Conservation (phyloP, 2,113 vertebrate genomes). For the Crotalus viridis region DNA sequence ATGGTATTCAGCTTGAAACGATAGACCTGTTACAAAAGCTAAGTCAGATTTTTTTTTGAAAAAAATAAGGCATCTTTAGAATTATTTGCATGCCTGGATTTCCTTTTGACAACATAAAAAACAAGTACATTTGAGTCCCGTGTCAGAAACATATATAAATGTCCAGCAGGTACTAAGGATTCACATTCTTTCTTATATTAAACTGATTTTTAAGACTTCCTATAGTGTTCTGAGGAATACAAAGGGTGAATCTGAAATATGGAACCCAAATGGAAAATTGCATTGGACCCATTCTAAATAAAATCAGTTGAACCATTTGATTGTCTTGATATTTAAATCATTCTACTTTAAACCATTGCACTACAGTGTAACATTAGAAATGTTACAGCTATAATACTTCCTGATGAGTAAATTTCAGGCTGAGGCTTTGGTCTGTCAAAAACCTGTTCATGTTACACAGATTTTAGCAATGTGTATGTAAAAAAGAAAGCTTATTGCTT, state of each 20-base stretch:
- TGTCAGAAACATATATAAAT: conserved; percentile 59
- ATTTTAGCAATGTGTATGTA: background rate
- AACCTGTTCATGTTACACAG: background rate
- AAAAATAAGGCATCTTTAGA: conserved; percentile 55
- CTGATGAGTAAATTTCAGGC: background rate
- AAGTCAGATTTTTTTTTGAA: conserved; percentile 48
- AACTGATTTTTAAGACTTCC: conserved; percentile 67
- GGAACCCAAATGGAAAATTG: conserved; percentile 68
- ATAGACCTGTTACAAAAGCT: conserved; percentile 56
- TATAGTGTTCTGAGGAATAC: conserved; percentile 62
- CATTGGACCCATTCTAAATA: conserved; percentile 75
- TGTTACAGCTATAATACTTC: background rate
- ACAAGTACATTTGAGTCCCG: conserved; percentile 62
- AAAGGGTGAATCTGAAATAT: conserved; percentile 61
- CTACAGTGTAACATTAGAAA: conserved; percentile 1
- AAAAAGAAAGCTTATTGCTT: background rate
- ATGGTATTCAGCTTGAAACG: conserved; percentile 47
- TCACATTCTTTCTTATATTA: conserved; percentile 67
- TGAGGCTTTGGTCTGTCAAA: background rate
- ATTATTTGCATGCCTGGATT: conserved; percentile 73
- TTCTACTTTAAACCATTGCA: conserved; percentile 38
- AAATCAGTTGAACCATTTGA: conserved; percentile 71
- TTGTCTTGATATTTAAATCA: conserved; percentile 58
- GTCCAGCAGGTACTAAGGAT: conserved; percentile 65
- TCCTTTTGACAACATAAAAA: conserved; percentile 56